Base-by-base conservation (phyloP, 53 echinoderm and acorn worm genomes). In the Apostichopus leukothele region DNA sequence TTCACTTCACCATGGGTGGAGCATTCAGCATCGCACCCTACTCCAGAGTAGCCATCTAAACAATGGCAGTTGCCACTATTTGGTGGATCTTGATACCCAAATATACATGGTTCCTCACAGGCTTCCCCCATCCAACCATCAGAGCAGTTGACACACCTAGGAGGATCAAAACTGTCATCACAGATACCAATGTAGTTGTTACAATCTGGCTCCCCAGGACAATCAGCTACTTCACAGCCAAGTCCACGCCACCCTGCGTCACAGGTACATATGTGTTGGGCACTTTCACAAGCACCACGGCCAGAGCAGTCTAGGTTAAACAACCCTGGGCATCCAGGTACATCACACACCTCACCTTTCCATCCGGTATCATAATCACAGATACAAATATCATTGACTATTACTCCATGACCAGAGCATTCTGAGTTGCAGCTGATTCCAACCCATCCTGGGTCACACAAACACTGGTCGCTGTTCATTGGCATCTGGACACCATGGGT, bases 11-110 rank as follows among this genome's bases (percentile, higher is more conserved):
- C 96, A 79, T 96, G 93, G 39, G 94, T 79, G 53, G 94, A 96
- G 57, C 96, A 96, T 67, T 94, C 96, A 0, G 94, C 93, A 89
- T 96, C 96, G 89, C 96, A 96, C 6, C 96, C 96, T 21, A 93
- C 93, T 12, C 96, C 96, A 83, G 93, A 86, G 88, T 90, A 96
- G 7, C 94, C 93, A 52, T 80, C 51, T 23, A 67, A 63, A 54
- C 96, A 96, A 13, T 90, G 89, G 76, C 96, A 96, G 92, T 86
- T 89, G 9, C 96, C 96, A 83, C 96, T 96, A 75, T 96, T 92
- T 55, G 92, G 92, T 76, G 96, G 96, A 5, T 89, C 88, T 86
- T 96, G 96, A 14, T 83, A 80, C 22, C 96, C 96, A 83, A 94
- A 16, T 60, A 91, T 55, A 79, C 96, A 96, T 12, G 96, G 96